A percentile compares a stretch with the other conserved stretches of the same genome.
phyloP scores from a whole-genome alignment of 2,888 invertebrate species.

The Heliconius ethilla region DNA sequence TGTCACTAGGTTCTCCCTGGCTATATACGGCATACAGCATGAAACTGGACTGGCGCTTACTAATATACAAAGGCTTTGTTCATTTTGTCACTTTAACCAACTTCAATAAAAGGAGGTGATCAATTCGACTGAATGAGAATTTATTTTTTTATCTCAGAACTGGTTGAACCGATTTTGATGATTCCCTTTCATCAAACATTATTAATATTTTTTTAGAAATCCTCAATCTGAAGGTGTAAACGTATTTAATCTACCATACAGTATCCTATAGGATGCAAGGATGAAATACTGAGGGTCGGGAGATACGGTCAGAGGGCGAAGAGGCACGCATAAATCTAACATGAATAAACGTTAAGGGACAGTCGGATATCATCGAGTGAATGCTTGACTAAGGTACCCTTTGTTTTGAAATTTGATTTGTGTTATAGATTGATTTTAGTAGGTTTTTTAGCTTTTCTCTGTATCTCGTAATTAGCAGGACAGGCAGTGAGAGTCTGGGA shows the following conservation, averaged over 20 bases:
- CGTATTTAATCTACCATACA: conserved; percentile 10
- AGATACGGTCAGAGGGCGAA: conserved; percentile 38
- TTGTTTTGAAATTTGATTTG: conserved; percentile 19
- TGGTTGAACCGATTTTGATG: too few species aligned
- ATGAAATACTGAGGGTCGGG: conserved; percentile 42
- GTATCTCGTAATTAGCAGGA: neutral
- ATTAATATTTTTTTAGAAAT: neutral
- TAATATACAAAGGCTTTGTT: neutral
- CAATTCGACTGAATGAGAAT: too few species aligned
- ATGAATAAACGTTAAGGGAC: conserved; percentile 29
- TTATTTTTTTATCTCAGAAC: too few species aligned
- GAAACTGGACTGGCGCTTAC: neutral
- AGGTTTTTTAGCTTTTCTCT: neutral
- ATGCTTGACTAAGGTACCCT: neutral
- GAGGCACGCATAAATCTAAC: conserved; percentile 37
- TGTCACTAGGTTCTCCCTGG: too few species aligned
- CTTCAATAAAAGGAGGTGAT: too few species aligned
- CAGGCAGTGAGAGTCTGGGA: neutral
- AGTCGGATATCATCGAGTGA: conserved; percentile 27
- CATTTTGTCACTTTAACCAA: neutral
- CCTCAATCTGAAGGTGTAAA: conserved; percentile 5
- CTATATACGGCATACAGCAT: neutral
- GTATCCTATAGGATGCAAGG: conserved; percentile 29
- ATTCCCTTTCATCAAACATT: neutral
- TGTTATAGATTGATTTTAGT: conserved; percentile 6